Evolutionary conservation across 2,888 invertebrate genomes (phyloP), one percentile per base, ranked within the genome.

Genomic region (Nephrocerus scutellatus): DNA sequence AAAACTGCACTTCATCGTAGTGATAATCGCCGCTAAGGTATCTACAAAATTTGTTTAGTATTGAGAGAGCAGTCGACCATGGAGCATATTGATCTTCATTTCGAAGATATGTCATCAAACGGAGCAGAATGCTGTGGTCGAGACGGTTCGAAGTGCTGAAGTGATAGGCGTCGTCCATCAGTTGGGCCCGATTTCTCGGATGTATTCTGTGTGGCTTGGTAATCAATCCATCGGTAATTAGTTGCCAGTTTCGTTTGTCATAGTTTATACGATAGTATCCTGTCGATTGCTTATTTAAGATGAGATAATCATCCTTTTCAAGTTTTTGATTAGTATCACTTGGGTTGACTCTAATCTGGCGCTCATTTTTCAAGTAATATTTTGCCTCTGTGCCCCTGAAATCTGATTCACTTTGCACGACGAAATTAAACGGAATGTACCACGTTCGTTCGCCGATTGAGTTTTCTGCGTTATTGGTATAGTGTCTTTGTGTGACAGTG

Each of bases 151-250:
- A 73, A 45, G 74, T 66, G 16, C 79, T 78, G 26, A 80, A 55
- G 47, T 73, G 74, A 48, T 71, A 0, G 76, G 84, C 77, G 59
- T 92, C 91, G 50, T 90, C 85, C 5, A 92, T 70, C 35, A 91
- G 70, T 59, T 90, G 88, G 0, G 85, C 87, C 39, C 88, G 70
- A 56, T 86, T 87, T 39, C 80, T 77, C 2, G 78, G 72, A 40
- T 80, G 75, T 34, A 88, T 82, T 30, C 73, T 72, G 54, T 70
- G 64, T 51, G 74, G 81, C n/a, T 71, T 72, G 8, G 74, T 70
- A 6, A 75, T 73, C 84, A 65, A 23, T 80, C 30, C 75, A 24
- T 72, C 67, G 14, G 74, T 75, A 2, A 86, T 68, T 1, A 73
- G 67, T 1, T 63, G 55, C 82, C 82, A 84, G 57, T 81, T 80